Base-by-base conservation (phyloP, 2,113 vertebrate genomes). In the Malurus alboscapulatus region DNA sequence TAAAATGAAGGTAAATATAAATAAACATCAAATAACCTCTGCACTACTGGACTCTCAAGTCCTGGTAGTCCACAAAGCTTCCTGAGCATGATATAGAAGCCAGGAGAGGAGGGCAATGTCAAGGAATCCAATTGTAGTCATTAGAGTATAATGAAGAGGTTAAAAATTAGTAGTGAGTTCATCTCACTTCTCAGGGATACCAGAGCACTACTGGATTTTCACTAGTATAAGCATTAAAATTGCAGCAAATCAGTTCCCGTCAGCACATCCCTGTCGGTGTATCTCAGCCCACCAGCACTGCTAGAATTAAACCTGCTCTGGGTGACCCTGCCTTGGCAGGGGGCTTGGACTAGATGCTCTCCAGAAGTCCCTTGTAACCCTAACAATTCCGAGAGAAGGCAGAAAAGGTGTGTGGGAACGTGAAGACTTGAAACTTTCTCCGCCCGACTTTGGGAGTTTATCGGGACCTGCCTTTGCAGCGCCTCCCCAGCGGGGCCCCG, bases 391-490 rank as follows among this genome's bases (percentile, higher is more conserved):
- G 14, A 24, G 14, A 18, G 6, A n/a, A 4, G 7, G 20, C 16
- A 57, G 4, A 10, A 10, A 17, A 30, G 6, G 1, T 3, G 3
- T 0, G 63, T 1, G n/a, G 3, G 22, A 0, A 1, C 14, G 4
- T 0, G 1, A 21, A n/a, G 2, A 26, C 24, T 1, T 1, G 0
- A 5, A 21, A 15, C 54, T 61, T 51, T 5, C 62, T 29, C 17
- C 25, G 13, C 36, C 17, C 0, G 15, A 19, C 51, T 45, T 16
- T 0, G 1, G 4, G 6, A 38, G 6, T 2, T 12, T 0, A 2
- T 7, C 2, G 47, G 7, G 21, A 5, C 25, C 50, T 0, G 17
- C 61, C 36, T 12, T 4, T 1, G 4, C 65, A 5, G n/a, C 6
- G 18, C 25, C 19, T 5, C 3, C 27, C 1, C 69, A 18, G 27